Evolutionary conservation across 2,888 invertebrate species (phyloP).

Genomic region (Coleophora flavipennella): DNA sequence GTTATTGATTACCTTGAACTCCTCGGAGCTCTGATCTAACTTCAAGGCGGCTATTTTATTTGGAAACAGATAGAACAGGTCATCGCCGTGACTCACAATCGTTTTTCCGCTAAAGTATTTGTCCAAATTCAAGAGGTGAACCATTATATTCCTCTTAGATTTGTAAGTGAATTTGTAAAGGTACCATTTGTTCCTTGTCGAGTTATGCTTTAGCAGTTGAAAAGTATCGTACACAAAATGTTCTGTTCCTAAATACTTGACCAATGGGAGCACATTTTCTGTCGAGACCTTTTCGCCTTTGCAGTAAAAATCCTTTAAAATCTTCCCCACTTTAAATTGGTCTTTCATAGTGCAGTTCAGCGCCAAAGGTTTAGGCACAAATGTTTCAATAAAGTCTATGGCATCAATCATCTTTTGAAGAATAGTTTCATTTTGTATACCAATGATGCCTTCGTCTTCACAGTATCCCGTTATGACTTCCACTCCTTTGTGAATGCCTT

Average conservation of each 20-base stretch:
- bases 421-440: conserved; percentile 1
- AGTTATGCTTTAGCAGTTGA: conserved; percentile 22
- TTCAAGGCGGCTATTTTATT: conserved; percentile 8
- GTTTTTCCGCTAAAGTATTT: conserved; percentile 13
- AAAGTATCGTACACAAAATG: conserved; percentile 19
- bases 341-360: conserved; percentile 14
- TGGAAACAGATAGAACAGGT: conserved; percentile 28
- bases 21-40: conserved; percentile 15
- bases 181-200: conserved; percentile 21
- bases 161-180: conserved; percentile 27
- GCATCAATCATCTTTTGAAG: conserved; percentile 5
- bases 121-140: conserved; percentile 10
- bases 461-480: conserved; percentile 80
- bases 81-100: conserved; percentile 26
- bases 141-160: conserved; percentile 27
- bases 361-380: conserved; percentile 17
- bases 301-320: conserved; percentile 23
- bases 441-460: conserved; percentile 73
- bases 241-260: conserved; percentile 16
- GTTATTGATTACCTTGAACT: conserved; percentile 23
- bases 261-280: conserved; percentile 20
- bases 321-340: conserved; percentile 21
- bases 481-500: conserved; percentile 63
- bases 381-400: conserved; percentile 14
- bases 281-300: conserved; percentile 12